Evolutionary conservation across 2,797 vertebrate genomes (phyloP), one percentile per base, ranked within the genome.

Genomic region (Ficedula albicollis): DNA sequence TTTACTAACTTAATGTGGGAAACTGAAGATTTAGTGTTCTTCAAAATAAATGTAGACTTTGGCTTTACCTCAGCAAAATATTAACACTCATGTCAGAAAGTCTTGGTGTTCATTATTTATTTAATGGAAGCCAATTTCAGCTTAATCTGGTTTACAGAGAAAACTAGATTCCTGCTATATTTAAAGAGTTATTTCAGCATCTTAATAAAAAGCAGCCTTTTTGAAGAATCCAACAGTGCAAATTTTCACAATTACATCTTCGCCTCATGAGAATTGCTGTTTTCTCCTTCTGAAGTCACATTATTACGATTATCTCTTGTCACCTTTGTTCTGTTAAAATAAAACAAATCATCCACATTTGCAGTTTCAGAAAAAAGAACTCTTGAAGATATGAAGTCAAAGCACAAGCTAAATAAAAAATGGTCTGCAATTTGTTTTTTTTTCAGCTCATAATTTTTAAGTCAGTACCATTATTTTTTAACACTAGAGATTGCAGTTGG

Each of bases 51-150:
- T 75, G 39, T 44, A 85, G 41, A 58, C 8, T 87, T 94, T 83
- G 76, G 64, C 58, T 94, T 80, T 91, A 85, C 49, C 17, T 92
- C 66, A 75, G 54, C 64, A 93, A 93, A 91, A 83, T 89, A 91
- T 75, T 91, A 93, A 68, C 16, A 7, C 30, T 78, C 46, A 17
- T 38, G 38, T 87, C 90, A 93, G 58, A 77, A 87, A 90, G 62
- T 62, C 75, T 85, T 85, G 73, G 75, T 86, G 54, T 38, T 90
- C 84, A 73, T 89, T 93, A 78, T 49, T 34, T 77, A 68, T 91
- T 87, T 93, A 95, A 93, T 87, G 62, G 55, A 80, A 93, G 44
- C 27, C 52, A 95, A 94, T 94, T 94, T 94, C 73, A 52, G 21
- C 60, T 91, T 89, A 78, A 91, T 83, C 68, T 89, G 46, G 43